Evolutionary conservation across 2,113 vertebrate species (phyloP).

Genomic region (Symphodus melops): DNA sequence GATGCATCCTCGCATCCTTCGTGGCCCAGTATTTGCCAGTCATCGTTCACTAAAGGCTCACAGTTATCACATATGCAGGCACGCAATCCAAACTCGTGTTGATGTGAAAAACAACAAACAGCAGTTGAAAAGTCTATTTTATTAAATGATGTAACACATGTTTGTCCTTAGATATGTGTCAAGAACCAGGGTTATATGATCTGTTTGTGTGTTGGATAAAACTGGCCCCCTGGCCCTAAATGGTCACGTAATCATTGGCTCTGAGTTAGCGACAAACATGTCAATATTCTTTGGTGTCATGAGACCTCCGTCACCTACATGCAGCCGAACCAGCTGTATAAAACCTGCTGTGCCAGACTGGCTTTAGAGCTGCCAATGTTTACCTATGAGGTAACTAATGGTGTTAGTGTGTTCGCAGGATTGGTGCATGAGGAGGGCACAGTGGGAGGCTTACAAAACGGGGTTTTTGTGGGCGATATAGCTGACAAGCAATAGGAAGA

Average conservation of each 20-base stretch:
- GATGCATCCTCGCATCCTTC: too few relatives aligned
- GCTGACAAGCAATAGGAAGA: constrained; percentile 62
- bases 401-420: constrained; percentile 40
- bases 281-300: neutral
- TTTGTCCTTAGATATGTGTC: neutral
- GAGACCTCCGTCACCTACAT: neutral
- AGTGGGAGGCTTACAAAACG: constrained; percentile 71
- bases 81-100: too few relatives aligned
- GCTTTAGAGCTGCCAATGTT: neutral
- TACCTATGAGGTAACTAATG: constrained; percentile 25
- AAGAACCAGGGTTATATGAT: neutral
- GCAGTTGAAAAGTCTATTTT: neutral
- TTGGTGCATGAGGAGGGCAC: constrained; percentile 38
- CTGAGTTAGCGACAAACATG: neutral
- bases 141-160: neutral
- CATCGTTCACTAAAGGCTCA: too few relatives aligned
- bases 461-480: constrained; percentile 45
- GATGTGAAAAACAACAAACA: too few relatives aligned
- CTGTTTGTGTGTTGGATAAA: neutral
- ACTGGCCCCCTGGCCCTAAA: neutral
- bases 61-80: too few relatives aligned
- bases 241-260: neutral
- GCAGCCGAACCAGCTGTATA: neutral
- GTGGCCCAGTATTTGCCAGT: too few relatives aligned
- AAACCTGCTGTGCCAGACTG: neutral